Base-by-base conservation (phyloP, 2,888 invertebrate species). In the Heliconius charithonia region DNA sequence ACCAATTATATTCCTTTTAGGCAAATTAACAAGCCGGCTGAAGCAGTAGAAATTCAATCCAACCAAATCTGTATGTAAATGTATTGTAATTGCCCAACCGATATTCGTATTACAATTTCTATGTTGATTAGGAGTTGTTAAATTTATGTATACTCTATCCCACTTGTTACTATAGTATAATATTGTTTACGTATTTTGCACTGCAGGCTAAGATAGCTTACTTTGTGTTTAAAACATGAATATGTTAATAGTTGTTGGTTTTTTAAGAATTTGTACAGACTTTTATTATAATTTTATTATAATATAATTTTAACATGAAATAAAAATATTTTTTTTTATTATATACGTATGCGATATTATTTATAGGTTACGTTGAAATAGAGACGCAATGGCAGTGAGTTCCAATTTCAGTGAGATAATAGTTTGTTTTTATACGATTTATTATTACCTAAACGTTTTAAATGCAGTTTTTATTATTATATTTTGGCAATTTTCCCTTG, bases 11-110 rank as follows among this genome's bases (percentile, higher is more conserved):
- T 92, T 89, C 92, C 92, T 93, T 93, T 93, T 93, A 93, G 89
- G 91, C 87, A 93, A 93, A 94, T 93, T 91, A 93, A 93, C 93
- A 92, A 90, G 92, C 89, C 85, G 83, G 85, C 87, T 90, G 87
- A 89, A 84, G 88, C 88, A 85, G 88, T 89, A 88, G 89, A 91
- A 90, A 91, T 92, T 92, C 91, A 93, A 93, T 93, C 90, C 87
- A 85, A 88, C 92, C 91, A 92, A 92, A 94, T 93, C 90, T 92
- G 89, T 92, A 93, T 93, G 93, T 90, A 91, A 94, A 94, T 93
- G 90, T 91, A 91, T 93, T 93, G 92, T 93, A 93, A 93, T 93
- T 90, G 90, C 85, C 86, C 86, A 85, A 86, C 89, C 90, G 90
- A 93, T 93, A 93, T 92, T 92, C 91, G 89, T 90, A 90, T 91